Percentiles rank a stretch among this genome's conserved stretches.
Evolutionary conservation across 2,113 vertebrate species (phyloP).

Genomic region (Lichenostomus cassidix): DNA sequence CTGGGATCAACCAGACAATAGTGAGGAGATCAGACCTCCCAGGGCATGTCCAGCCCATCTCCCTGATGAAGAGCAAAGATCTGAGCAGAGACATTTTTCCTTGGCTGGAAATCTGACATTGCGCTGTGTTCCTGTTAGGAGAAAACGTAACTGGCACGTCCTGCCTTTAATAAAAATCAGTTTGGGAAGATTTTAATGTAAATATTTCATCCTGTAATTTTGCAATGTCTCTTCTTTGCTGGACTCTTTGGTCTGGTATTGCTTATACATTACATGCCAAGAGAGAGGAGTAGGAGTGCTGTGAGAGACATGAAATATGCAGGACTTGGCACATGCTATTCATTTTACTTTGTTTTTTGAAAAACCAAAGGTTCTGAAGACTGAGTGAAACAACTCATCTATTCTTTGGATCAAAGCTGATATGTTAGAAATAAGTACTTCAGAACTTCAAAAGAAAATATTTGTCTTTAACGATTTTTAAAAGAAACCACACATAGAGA

Average conservation of each 20-base stretch:
- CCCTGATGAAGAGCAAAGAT: neutral
- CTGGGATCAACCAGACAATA: slow-evolving; percentile 59
- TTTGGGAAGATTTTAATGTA: neutral
- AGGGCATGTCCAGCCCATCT: fast-evolving
- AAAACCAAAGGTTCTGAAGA: neutral
- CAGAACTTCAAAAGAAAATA: neutral
- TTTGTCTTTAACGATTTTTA: neutral
- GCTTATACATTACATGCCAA: neutral
- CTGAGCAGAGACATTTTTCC: neutral
- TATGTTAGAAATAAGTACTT: neutral
- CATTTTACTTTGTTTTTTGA: neutral
- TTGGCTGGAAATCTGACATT: neutral
- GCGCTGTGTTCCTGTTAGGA: fast-evolving
- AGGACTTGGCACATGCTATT: neutral
- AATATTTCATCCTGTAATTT: neutral
- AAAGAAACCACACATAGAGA: neutral
- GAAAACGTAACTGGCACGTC: neutral
- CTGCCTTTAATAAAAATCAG: neutral
- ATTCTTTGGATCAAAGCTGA: neutral
- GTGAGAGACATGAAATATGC: neutral
- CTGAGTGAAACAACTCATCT: neutral
- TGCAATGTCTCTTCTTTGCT: neutral
- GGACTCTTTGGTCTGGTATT: neutral
- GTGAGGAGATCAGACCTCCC: neutral
- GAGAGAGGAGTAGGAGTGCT: neutral